Conservation (phyloP, 53 echinoderm and acorn worm genomes). For the Echinometra lucunter region DNA sequence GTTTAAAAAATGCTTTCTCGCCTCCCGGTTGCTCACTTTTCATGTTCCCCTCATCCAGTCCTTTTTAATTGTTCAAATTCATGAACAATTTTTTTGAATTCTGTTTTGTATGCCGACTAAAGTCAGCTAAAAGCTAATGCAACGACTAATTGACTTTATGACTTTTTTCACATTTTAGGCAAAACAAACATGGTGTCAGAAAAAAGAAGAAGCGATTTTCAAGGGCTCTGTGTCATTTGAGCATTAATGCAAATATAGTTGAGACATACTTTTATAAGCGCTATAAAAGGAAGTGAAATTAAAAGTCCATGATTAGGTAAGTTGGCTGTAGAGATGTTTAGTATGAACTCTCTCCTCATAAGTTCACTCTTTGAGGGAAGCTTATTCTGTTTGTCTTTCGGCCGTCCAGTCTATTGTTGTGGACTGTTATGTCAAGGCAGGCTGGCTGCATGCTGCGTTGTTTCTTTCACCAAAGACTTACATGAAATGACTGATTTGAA, state of each 20-base stretch:
- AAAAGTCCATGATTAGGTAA: background rate
- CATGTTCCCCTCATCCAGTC: no score
- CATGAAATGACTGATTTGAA: background rate
- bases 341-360: background rate
- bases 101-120: no score
- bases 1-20: no score
- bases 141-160: no score
- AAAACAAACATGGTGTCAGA: background rate
- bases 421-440: slow-evolving; percentile 3
- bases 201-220: background rate
- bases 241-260: background rate
- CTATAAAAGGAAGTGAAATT: no score
- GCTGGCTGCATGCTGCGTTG: background rate
- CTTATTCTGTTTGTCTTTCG: background rate
- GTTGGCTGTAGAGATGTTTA: background rate
- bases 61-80: no score
- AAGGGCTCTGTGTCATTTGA: background rate
- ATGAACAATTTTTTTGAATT: no score
- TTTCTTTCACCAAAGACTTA: background rate
- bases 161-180: background rate
- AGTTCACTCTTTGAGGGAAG: background rate
- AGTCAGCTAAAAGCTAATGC: no score
- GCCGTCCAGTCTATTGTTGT: background rate
- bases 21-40: no score
- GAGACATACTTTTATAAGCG: background rate